Percentiles rank a stretch among this genome's conserved stretches.
Evolutionary conservation across 2,113 vertebrate genomes (phyloP).

Genomic region (Tychaedon coryphoeus): DNA sequence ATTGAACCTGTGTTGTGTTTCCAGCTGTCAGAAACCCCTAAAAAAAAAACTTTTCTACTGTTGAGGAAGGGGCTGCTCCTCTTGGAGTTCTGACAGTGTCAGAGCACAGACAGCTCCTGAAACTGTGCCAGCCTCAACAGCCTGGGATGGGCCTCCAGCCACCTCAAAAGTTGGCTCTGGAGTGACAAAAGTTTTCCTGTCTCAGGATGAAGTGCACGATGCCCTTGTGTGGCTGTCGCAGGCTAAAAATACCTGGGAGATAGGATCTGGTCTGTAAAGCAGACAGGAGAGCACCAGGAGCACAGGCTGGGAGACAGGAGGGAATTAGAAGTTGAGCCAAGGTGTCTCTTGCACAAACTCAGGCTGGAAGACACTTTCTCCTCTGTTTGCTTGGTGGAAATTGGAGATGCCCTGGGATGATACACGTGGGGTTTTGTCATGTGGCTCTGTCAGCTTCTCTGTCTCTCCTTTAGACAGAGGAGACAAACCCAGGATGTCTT

Average conservation of each 20-base stretch:
- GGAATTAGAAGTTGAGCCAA: background rate
- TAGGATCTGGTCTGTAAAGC: background rate
- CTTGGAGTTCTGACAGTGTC: background rate
- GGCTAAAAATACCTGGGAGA: background rate
- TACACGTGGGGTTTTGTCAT: background rate
- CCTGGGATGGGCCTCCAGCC: accelerated
- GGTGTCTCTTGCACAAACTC: background rate
- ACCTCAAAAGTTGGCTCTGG: background rate
- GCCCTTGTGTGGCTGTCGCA: background rate
- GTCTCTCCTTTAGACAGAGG: background rate
- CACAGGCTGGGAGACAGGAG: background rate
- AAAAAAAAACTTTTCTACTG: background rate
- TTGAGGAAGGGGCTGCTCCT: background rate
- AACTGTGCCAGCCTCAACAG: background rate
- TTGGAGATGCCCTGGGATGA: background rate
- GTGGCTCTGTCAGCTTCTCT: background rate
- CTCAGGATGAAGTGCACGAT: background rate
- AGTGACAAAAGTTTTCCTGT: background rate
- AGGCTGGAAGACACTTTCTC: background rate
- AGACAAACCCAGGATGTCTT: conserved; percentile 10
- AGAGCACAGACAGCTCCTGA: background rate
- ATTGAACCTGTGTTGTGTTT: background rate
- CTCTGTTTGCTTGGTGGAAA: background rate
- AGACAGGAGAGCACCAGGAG: background rate
- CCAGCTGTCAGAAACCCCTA: background rate